phyloP scores from a whole-genome alignment of 1,140 invertebrate species.

The Conopomorpha cramerella region DNA sequence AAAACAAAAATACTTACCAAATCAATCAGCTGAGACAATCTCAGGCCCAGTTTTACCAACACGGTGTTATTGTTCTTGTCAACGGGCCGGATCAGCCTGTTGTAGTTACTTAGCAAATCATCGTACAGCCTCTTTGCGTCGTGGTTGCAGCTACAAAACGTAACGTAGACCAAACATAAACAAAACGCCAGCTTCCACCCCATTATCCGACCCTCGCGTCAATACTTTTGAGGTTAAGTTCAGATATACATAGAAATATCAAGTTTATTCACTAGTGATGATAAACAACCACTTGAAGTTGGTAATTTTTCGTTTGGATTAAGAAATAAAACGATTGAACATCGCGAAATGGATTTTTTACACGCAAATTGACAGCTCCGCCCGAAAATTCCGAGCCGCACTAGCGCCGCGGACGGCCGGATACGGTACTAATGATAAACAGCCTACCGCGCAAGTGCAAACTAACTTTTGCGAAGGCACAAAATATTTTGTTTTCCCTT shows the following conservation, averaged over 20 bases:
- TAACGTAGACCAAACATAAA: constrained; percentile 16
- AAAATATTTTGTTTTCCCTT: too few species aligned
- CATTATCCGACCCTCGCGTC: background rate
- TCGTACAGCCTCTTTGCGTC: constrained; percentile 93
- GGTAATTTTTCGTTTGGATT: background rate
- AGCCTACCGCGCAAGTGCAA: too few species aligned
- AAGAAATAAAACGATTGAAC: background rate
- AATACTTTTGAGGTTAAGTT: background rate
- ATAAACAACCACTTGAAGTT: background rate
- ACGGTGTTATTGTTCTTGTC: constrained; percentile 93
- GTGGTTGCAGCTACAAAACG: constrained; percentile 68
- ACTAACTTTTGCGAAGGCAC: too few species aligned
- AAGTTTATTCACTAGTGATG: background rate
- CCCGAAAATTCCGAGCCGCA: too few species aligned
- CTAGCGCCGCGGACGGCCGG: too few species aligned
- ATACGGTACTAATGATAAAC: too few species aligned
- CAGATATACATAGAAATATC: background rate
- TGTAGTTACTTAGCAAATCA: constrained; percentile 95
- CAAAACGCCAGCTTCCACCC: constrained; percentile 11
- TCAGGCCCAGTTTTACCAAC: constrained; percentile 87
- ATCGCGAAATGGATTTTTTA: too few species aligned
- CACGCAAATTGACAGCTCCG: too few species aligned
- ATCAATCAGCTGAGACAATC: constrained; percentile 94
- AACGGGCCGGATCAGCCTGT: constrained; percentile 92
- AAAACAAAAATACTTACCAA: constrained; percentile 68